Base-by-base conservation (phyloP, 92 coral and sea anemone genomes). In the Zoanthus gigantus region DNA sequence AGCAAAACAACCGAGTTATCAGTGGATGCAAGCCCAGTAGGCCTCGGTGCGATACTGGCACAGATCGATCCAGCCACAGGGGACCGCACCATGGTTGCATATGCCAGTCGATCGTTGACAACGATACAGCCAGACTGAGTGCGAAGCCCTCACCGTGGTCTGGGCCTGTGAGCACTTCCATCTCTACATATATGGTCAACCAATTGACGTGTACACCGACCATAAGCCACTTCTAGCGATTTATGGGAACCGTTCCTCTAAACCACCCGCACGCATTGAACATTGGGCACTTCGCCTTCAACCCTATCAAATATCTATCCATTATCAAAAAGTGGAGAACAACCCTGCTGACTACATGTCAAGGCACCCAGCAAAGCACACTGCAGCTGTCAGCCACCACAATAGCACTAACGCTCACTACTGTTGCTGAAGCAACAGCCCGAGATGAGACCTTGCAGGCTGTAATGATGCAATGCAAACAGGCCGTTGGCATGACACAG, bases 81-180 rank as follows among this genome's bases (percentile, higher is more conserved):
- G n/a, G n/a, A n/a, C n/a, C n/a, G n/a, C n/a, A n/a, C n/a, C n/a
- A n/a, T n/a, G n/a, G n/a, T n/a, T n/a, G n/a, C n/a, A n/a, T n/a
- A n/a, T n/a, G n/a, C n/a, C n/a, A n/a, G n/a, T n/a, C n/a, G n/a
- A n/a, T n/a, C n/a, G n/a, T n/a, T n/a, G n/a, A n/a, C n/a, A n/a
- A n/a, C n/a, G n/a, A n/a, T n/a, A n/a, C n/a, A 58, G 88, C 82
- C 87, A 86, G 28, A 76, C 83, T 30, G 92, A 77, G 53, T 86
- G 89, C 30, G 90, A 92, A 73, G 87, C 89, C 30, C 71, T 92
- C 5, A 86, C 90, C 7, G 83, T 89, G 1, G 85, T 84, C 72
- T 92, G 90, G 90, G 90, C 88, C 13, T 67, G 91, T 7, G 91
- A 89, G 37, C 69, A 89, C 80, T 89, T 79, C 15, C 84, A 79